These are phyloP conservation scores for Tetragnatha montana DNA, from an alignment of 2,888 invertebrate species.

Conservation along the genomic window DNA sequence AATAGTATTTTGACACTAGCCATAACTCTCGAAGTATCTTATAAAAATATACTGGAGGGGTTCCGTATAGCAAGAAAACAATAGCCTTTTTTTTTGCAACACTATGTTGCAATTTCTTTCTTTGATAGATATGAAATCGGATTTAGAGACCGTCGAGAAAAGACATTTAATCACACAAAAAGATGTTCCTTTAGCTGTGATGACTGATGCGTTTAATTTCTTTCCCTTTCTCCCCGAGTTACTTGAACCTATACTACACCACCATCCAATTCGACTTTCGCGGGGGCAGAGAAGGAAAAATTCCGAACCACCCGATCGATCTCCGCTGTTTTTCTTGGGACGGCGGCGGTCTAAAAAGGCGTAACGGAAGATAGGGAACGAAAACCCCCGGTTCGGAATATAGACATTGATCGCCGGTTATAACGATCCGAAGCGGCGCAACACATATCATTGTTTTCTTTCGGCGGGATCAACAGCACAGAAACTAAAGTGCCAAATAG, in stretches of 20 bases:
- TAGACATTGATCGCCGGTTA: conserved; percentile 21
- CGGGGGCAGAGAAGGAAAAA: neutral
- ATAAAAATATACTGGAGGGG: no score
- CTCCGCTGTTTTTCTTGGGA: neutral
- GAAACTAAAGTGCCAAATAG: conserved; percentile 49
- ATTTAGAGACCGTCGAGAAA: no score
- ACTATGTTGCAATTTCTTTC: no score
- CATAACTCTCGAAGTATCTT: no score
- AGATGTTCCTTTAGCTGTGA: neutral
- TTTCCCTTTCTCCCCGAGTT: neutral
- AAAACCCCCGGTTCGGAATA: conserved; percentile 4
- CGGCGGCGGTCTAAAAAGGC: neutral
- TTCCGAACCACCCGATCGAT: neutral
- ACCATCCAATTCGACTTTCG: neutral
- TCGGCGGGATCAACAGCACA: conserved; percentile 36
- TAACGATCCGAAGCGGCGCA: conserved; percentile 17
- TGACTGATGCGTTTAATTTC: neutral
- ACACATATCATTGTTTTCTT: conserved; percentile 47
- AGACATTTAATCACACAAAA: no score
- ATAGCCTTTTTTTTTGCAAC: no score
- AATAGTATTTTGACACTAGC: no score
- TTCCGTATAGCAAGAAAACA: no score
- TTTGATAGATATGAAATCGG: no score
- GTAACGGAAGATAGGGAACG: conserved; percentile 16
- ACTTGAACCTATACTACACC: neutral